Conservation (phyloP, 2,888 invertebrate genomes). For the Sarcophaga caerulescens region DNA sequence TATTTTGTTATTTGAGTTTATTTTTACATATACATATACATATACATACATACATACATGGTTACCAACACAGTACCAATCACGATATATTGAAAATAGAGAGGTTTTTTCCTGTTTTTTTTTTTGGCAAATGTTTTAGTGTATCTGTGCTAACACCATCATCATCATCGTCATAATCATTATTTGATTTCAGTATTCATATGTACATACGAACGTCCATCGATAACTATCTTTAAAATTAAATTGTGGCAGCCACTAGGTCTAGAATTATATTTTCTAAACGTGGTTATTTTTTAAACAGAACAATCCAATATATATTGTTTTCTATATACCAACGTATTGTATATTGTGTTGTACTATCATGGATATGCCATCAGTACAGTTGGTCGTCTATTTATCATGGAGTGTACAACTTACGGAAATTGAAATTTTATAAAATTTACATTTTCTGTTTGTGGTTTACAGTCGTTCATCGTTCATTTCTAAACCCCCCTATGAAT, state of each 20-base stretch:
- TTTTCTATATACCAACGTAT: background rate
- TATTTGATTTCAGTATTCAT: slow-evolving; percentile 35
- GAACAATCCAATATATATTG: slow-evolving; percentile 36
- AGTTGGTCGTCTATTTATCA: background rate
- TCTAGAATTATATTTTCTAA: slow-evolving; percentile 60
- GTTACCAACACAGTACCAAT: background rate
- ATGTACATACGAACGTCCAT: background rate
- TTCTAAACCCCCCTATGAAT: background rate
- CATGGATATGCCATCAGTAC: background rate
- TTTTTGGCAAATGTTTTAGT: background rate
- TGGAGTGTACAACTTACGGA: slow-evolving; percentile 35
- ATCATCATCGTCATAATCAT: background rate
- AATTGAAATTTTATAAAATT: slow-evolving; percentile 66
- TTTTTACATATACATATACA: background rate
- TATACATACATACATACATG: background rate
- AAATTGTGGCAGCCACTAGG: slow-evolving; percentile 61
- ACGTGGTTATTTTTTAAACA: slow-evolving; percentile 53
- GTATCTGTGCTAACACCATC: background rate
- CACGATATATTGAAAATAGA: background rate
- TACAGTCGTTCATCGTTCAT: slow-evolving; percentile 39
- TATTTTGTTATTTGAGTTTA: slow-evolving; percentile 50
- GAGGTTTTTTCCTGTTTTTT: too few relatives aligned
- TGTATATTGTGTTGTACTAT: slow-evolving; percentile 15
- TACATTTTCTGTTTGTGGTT: slow-evolving; percentile 56
- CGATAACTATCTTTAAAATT: slow-evolving; percentile 66